These are phyloP conservation scores for Aspidiotus destructor DNA, from an alignment of 2,888 invertebrate species.

Conservation along the genomic window DNA sequence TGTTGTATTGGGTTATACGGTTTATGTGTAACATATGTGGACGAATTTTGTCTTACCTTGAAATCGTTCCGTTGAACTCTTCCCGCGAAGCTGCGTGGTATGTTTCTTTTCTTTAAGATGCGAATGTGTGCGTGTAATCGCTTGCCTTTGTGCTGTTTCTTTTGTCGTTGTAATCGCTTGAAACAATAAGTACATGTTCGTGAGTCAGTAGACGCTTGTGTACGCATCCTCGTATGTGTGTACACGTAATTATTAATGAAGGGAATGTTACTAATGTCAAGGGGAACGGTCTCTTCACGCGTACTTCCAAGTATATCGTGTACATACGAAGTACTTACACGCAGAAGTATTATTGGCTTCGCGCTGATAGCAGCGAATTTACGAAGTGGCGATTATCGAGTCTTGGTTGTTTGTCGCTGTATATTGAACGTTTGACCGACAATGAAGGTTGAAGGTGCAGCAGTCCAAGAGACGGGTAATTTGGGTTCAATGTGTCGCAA, in stretches of 20 bases:
- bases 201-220: too few species aligned
- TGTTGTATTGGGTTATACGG: neutral
- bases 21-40: neutral
- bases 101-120: neutral
- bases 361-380: too few species aligned
- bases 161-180: neutral
- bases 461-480: too few species aligned
- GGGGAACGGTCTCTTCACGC: neutral
- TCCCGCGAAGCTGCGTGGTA: neutral
- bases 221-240: neutral
- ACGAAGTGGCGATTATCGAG: too few species aligned
- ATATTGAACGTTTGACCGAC: too few species aligned
- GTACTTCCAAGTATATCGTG: neutral
- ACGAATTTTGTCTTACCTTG: constrained; percentile 9
- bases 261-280: neutral
- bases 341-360: too few species aligned
- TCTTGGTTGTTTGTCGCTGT: too few species aligned
- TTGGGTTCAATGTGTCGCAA: too few species aligned
- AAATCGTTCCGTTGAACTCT: constrained; percentile 26
- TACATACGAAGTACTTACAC: too few species aligned
- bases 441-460: too few species aligned
- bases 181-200: too few species aligned
- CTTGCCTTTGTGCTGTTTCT: neutral
- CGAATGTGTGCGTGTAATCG: neutral
- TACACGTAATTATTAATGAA: neutral